These are phyloP conservation scores for Caenorhabditis brenneri DNA, from an alignment of 1,140 invertebrate genomes.

Conservation along the genomic window DNA sequence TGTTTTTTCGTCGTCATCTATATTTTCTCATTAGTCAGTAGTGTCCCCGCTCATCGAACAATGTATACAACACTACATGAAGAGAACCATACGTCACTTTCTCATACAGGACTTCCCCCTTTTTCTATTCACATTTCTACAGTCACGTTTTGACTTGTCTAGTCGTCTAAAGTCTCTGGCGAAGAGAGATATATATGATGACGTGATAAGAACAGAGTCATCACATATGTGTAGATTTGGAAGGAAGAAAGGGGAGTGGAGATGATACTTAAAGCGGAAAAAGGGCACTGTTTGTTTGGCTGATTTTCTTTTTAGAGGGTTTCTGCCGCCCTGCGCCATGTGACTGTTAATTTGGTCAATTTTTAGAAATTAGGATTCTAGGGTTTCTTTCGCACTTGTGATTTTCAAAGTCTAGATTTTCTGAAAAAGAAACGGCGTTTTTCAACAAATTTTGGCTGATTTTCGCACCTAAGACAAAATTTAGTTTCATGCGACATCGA, in stretches of 20 bases:
- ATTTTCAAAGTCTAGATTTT: no score
- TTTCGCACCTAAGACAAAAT: no score
- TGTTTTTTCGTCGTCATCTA: no score
- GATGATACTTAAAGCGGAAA: not conserved
- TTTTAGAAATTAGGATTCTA: no score
- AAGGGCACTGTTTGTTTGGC: not conserved
- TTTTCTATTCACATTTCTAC: not conserved
- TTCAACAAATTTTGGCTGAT: no score
- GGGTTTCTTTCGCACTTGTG: no score
- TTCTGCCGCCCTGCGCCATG: not conserved
- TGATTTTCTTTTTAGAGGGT: no score
- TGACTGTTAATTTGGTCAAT: not conserved
- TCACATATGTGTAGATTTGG: not conserved
- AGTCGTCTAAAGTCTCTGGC: not conserved
- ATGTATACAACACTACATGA: not conserved
- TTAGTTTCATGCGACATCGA: no score
- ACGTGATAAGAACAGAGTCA: constrained; percentile 6
- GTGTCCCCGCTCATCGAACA: not conserved
- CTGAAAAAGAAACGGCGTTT: no score
- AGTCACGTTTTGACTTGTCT: not conserved
- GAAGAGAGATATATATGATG: not conserved
- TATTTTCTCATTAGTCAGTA: not conserved
- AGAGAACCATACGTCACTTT: not conserved
- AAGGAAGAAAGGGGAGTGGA: not conserved
- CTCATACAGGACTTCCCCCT: not conserved